Evolutionary conservation across 1,140 invertebrate species (phyloP), one percentile per base, ranked within the genome.

Genomic region (Euura lappo): DNA sequence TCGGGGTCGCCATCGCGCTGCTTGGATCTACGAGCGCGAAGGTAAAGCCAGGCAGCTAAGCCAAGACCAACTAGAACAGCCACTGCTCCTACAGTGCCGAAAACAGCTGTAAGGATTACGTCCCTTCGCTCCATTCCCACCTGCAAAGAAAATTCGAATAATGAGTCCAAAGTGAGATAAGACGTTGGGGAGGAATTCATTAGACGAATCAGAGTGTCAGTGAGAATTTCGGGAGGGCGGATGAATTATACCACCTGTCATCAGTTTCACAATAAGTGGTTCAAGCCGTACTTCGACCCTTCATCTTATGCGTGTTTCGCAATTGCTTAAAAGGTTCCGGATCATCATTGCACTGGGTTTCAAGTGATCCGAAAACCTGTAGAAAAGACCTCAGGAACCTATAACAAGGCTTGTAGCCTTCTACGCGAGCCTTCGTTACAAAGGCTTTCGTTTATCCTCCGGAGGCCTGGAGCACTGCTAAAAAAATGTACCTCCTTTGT

Each of bases 91-190:
- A 89, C 72, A 51, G 88, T 89, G 67, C 86, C 87, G 65, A 90
- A 86, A 73, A 90, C 84, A 68, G 85, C 86, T 51, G 87, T 88
- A 77, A 90, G 77, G 74, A 90, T 88, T 69, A 89, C 79, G 77
- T 88, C 86, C 73, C 81, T 83, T 64, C 84, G 83, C 83, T 89
- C 88, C 89, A 90, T 89, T 71, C 80, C 85, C 76, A 85, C 82
- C 87, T 89, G 79, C 10, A 81, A 82, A 72, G 44, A 74, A 71
- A 51, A 71, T 74, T 71, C 47, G 70, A 44, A 13, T 47, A n/a
- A 6, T 74, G 74, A 68, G 8, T 11, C 10, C 10, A 28, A 28
- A 1, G 28, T 28, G 28, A 28, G 28, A 28, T 28, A 28, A 28
- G 28, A 28, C 1, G 0, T 28, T 28, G 28, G 28, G 28, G 28